phyloP scores from a whole-genome alignment of 2,888 invertebrate species.

The Fabriciana adippe region DNA sequence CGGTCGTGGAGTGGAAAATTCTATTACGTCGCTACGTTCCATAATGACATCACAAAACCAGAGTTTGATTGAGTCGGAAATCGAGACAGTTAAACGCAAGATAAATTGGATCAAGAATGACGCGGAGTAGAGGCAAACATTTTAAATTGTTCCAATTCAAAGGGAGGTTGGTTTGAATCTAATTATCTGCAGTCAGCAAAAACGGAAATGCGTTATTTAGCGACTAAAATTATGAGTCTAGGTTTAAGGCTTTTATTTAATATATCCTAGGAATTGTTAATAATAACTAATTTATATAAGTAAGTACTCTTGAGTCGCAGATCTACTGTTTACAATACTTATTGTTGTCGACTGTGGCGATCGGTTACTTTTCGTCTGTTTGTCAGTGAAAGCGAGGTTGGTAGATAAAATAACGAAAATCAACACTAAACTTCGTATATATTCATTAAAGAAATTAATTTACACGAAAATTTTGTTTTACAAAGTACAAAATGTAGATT shows the following conservation, averaged over 20 bases:
- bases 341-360: no score
- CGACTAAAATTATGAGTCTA: not conserved
- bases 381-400: no score
- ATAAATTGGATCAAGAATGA: slow-evolving; percentile 32
- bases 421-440: no score
- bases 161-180: slow-evolving; percentile 23
- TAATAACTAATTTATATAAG: no score
- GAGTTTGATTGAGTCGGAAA: slow-evolving; percentile 32
- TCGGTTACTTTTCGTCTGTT: no score
- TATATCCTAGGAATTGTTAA: no score
- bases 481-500: slow-evolving; percentile 6
- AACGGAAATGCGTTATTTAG: not conserved
- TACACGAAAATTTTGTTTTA: not conserved
- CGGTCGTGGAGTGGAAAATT: slow-evolving; percentile 4
- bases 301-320: no score
- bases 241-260: not conserved
- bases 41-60: slow-evolving; percentile 25
- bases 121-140: slow-evolving; percentile 19
- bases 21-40: slow-evolving; percentile 22
- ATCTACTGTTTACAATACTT: no score
- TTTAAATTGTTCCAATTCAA: slow-evolving; percentile 29
- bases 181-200: slow-evolving; percentile 19
- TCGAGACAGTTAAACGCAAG: slow-evolving; percentile 30
- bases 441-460: no score
- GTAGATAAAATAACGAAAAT: no score